Percentiles rank a stretch among this genome's conserved stretches.
Conservation (phyloP, 2,888 invertebrate species). For the Parnassius orleans region DNA sequence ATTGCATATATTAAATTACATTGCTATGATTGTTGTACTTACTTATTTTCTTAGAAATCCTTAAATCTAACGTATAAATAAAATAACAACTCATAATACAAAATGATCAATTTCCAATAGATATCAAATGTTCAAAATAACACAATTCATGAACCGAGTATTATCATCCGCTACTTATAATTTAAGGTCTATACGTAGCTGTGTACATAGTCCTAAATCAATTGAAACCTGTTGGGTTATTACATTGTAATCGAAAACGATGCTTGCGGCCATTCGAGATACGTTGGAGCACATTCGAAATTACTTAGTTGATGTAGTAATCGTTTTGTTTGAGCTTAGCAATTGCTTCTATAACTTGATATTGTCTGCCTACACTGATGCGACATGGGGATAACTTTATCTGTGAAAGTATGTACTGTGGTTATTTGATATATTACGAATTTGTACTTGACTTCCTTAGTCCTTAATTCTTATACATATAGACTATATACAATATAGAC, state of each 20-base stretch:
- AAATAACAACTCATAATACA: no score
- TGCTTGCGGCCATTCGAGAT: conserved; percentile 32
- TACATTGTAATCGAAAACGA: conserved; percentile 37
- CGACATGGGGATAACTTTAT: conserved; percentile 15
- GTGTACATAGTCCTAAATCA: conserved; percentile 40
- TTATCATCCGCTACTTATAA: conserved; percentile 21
- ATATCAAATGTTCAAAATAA: conserved; percentile 2
- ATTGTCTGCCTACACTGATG: conserved; percentile 13
- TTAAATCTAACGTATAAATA: no score
- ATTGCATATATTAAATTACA: no score
- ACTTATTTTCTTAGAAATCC: no score
- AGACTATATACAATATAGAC: no score
- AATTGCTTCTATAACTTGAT: conserved; percentile 36
- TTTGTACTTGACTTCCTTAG: no score
- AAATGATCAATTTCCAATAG: no score
- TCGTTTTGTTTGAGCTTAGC: conserved; percentile 25
- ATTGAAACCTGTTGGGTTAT: conserved; percentile 41
- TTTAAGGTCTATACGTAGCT: conserved; percentile 29
- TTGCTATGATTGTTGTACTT: no score
- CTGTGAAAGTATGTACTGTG: conserved; percentile 2
- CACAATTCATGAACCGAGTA: conserved; percentile 36
- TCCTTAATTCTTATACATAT: no score
- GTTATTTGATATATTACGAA: neutral
- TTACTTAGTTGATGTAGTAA: conserved; percentile 32
- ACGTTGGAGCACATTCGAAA: conserved; percentile 30